Evolutionary conservation across 37 sponge, comb jelly and placozoan genomes (phyloP), one percentile per base, ranked within the genome.

Genomic region (Cliona cf. orientalis): DNA sequence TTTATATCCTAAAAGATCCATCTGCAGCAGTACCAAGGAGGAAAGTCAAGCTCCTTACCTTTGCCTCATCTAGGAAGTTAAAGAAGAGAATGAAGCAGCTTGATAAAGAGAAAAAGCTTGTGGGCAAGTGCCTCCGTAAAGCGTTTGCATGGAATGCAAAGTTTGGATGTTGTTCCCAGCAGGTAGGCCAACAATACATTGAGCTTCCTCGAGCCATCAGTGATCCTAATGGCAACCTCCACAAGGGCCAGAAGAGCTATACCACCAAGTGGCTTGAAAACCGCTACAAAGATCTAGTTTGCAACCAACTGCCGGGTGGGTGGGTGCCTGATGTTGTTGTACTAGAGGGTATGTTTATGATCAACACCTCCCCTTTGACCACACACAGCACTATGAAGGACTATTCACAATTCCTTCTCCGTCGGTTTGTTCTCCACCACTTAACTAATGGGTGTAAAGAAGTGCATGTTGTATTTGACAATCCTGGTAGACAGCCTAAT

Each of bases 161-260:
- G 21, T 39, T 46, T 35, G 78, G 78, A 21, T n/a, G n/a, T n/a
- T n/a, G n/a, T n/a, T n/a, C n/a, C n/a, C n/a, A n/a, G n/a, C n/a
- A n/a, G n/a, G 25, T n/a, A 61, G 65, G 58, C 6, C 65, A 77
- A 31, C 78, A 77, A 42, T 65, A 63, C 3, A 60, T 77, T 38
- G 78, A 61, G 33, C 64, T 61, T 3, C 78, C 78, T 2, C 45
- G 60, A 61, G 78, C 78, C 38, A 29, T 77, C 28, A 42, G 42
- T 59, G 78, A 77, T 35, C 21, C 34, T 32, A 35, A 2, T n/a
- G 78, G 78, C 1, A 77, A 77, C 38, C 78, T 44, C 14, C 38
- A 31, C 9, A 77, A 77, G 62, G 78, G 78, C 19, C 78, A 77
- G 44, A 77, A 77, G 35, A 77, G 78, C 60, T 77, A 77, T 25